Percentiles rank a stretch among this genome's conserved stretches.
Evolutionary conservation across 2,888 invertebrate genomes (phyloP).

Genomic region (Drosophila paramelanica): DNA sequence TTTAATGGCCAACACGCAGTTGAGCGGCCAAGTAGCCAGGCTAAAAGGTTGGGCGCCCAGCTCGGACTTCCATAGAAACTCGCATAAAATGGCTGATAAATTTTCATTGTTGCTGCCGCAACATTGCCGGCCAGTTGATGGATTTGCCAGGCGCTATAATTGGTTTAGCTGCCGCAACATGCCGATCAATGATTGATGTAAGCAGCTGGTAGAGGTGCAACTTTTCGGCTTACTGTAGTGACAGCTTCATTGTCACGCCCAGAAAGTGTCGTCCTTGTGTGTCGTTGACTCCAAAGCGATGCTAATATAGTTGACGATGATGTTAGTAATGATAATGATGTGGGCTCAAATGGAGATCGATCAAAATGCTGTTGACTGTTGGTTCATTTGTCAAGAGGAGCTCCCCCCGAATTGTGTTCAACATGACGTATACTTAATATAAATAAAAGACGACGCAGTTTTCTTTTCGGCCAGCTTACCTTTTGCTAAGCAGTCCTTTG

Average conservation of each 20-base stretch:
- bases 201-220: constrained; percentile 8
- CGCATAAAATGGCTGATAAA: constrained; percentile 69
- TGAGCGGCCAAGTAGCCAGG: constrained; percentile 22
- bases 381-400: constrained; percentile 8
- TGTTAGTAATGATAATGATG: constrained; percentile 1
- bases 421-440: constrained; percentile 46
- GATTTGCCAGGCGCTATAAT: constrained; percentile 55
- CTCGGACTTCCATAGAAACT: constrained; percentile 30
- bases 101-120: constrained; percentile 62
- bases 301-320: constrained; percentile 7
- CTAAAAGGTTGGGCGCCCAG: neutral
- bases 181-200: constrained; percentile 60
- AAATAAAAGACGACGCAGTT: constrained; percentile 30
- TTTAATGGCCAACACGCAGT: constrained; percentile 59
- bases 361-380: constrained; percentile 18
- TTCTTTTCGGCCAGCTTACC: constrained; percentile 30
- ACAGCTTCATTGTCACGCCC: constrained; percentile 33
- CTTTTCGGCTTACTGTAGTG: constrained; percentile 27
- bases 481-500: constrained; percentile 25
- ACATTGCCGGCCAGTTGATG: constrained; percentile 53
- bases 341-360: constrained; percentile 23
- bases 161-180: constrained; percentile 43
- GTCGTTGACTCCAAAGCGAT: constrained; percentile 1
- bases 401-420: constrained; percentile 4
- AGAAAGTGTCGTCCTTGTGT: constrained; percentile 2